These are phyloP conservation scores for Tachysurus fulvidraco DNA, from an alignment of 2,113 vertebrate species.

Conservation along the genomic window DNA sequence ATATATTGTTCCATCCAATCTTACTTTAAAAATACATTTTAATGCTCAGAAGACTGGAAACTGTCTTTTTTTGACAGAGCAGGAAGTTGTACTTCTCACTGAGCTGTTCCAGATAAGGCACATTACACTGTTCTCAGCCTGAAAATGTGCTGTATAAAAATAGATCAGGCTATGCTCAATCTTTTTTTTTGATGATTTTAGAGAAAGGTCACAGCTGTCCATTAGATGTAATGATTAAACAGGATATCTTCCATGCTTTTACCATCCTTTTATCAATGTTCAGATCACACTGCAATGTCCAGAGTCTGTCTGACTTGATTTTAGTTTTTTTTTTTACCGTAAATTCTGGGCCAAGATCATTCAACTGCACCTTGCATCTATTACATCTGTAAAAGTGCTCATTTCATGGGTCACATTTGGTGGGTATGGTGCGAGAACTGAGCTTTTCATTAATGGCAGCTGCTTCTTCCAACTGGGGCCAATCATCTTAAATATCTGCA, in stretches of 20 bases:
- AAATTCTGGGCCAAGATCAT: background rate
- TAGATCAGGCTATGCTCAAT: background rate
- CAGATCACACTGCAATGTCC: conserved; percentile 33
- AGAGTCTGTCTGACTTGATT: conserved; percentile 44
- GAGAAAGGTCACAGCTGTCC: conserved; percentile 75
- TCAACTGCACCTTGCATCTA: conserved; percentile 32
- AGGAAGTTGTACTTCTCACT: conserved; percentile 36
- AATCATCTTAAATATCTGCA: conserved; percentile 58
- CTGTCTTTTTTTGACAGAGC: conserved; percentile 51
- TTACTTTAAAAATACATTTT: conserved; percentile 38
- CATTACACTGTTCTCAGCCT: conserved; percentile 53
- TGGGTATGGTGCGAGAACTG: background rate
- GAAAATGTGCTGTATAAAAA: conserved; percentile 50
- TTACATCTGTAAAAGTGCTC: conserved; percentile 22
- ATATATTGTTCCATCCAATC: conserved; percentile 8
- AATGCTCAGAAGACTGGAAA: conserved; percentile 46
- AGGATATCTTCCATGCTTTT: conserved; percentile 62
- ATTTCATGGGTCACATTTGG: conserved; percentile 10
- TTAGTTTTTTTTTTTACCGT: background rate
- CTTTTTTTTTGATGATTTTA: conserved; percentile 51
- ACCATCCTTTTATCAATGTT: conserved; percentile 58
- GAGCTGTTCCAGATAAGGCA: conserved; percentile 52
- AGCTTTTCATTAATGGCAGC: conserved; percentile 58
- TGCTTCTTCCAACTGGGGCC: conserved; percentile 59
- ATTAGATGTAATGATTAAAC: conserved; percentile 70